phyloP scores from a whole-genome alignment of 2,888 invertebrate species.

The Mesorhabditis belari region DNA sequence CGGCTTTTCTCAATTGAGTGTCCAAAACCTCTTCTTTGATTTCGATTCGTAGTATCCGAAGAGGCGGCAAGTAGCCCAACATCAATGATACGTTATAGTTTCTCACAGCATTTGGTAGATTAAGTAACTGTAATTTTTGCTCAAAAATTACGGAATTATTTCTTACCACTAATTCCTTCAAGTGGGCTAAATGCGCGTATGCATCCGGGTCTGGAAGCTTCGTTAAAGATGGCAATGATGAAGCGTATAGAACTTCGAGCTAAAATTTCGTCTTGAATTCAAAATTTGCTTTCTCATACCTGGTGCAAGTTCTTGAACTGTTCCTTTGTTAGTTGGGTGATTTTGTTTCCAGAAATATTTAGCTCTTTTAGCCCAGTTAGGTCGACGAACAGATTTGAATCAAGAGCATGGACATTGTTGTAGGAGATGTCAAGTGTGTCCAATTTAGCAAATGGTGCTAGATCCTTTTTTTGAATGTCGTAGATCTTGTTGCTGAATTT shows the following conservation, averaged over 20 bases:
- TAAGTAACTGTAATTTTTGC: slow-evolving; percentile 25
- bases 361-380: slow-evolving; percentile 37
- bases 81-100: slow-evolving; percentile 37
- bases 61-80: slow-evolving; percentile 37
- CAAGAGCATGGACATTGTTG: slow-evolving; percentile 40
- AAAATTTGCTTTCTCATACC: slow-evolving; percentile 9
- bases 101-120: slow-evolving; percentile 21
- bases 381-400: slow-evolving; percentile 25
- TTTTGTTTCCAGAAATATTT: slow-evolving; percentile 44
- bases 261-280: slow-evolving; percentile 7
- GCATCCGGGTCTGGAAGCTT: slow-evolving; percentile 29
- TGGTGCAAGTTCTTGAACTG: slow-evolving; percentile 34
- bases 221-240: slow-evolving; percentile 32
- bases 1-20: slow-evolving; percentile 29
- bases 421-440: slow-evolving; percentile 29
- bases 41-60: slow-evolving; percentile 37
- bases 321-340: slow-evolving; percentile 26
- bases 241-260: slow-evolving; percentile 35
- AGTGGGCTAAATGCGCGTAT: slow-evolving; percentile 32
- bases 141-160: not conserved
- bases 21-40: slow-evolving; percentile 27
- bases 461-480: slow-evolving; percentile 37
- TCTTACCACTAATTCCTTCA: slow-evolving; percentile 26
- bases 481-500: slow-evolving; percentile 43
- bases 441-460: slow-evolving; percentile 28